Evolutionary conservation across 2,888 invertebrate genomes (phyloP).

Genomic region (Cephus runcator): DNA sequence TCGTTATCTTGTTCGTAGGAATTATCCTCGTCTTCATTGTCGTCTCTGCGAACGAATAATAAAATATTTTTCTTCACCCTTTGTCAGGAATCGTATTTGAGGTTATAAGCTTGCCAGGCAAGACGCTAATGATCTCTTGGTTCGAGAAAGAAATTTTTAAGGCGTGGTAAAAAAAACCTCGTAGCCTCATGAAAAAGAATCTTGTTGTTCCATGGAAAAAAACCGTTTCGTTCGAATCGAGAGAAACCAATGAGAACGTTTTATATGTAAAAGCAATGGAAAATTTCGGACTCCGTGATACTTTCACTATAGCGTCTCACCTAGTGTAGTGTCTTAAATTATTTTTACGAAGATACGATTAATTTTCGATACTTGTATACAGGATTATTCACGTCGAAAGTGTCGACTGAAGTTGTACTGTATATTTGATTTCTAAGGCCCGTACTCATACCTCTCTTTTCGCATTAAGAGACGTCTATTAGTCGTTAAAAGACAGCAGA

Average conservation of each 20-base stretch:
- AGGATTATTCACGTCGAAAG: neutral
- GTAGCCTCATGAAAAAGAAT: no score
- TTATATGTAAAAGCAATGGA: neutral
- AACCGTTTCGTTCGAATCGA: neutral
- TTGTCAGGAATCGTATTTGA: neutral
- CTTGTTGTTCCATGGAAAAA: neutral
- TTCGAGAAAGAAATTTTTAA: no score
- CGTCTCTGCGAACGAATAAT: neutral
- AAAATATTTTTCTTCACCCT: neutral
- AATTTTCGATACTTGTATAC: neutral
- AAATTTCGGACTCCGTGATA: neutral
- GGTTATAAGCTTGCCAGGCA: neutral
- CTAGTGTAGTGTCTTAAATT: neutral
- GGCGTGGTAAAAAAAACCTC: no score
- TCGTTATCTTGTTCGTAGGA: slow-evolving; percentile 5
- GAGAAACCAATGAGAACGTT: neutral
- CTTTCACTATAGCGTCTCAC: neutral
- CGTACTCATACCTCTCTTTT: no score
- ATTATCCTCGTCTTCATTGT: neutral
- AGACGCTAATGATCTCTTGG: neutral
- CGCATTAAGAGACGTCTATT: no score
- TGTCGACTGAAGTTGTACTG: neutral
- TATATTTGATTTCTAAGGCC: neutral
- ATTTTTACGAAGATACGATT: neutral
- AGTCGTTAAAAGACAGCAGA: no score